Evolutionary conservation across 2,888 invertebrate species (phyloP).

Genomic region (Caradrina clavipalpis): DNA sequence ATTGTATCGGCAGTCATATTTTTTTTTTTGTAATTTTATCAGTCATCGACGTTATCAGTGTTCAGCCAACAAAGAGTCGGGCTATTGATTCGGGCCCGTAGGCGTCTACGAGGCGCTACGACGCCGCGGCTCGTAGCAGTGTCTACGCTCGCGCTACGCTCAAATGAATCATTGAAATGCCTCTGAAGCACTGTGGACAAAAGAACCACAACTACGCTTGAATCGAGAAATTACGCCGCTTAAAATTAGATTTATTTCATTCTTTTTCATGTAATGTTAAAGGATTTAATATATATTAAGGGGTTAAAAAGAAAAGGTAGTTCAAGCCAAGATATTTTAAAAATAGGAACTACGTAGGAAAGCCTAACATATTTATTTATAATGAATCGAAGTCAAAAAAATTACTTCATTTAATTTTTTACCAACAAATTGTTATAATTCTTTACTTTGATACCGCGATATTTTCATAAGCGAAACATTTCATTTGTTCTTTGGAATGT

Average conservation of each 20-base stretch:
- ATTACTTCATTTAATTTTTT: too few relatives aligned
- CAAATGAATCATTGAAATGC: conserved; percentile 6
- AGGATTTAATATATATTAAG: background rate
- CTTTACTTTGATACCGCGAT: too few relatives aligned
- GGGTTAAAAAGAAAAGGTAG: too few relatives aligned
- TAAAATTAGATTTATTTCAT: background rate
- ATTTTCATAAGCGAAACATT: too few relatives aligned
- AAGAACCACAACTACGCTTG: background rate
- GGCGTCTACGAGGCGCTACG: conserved; percentile 52
- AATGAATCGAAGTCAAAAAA: too few relatives aligned
- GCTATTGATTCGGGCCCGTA: conserved; percentile 59
- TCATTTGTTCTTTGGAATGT: too few relatives aligned
- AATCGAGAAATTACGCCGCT: background rate
- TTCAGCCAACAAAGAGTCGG: conserved; percentile 28
- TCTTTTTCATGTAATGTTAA: background rate
- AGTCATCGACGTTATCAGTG: conserved; percentile 24
- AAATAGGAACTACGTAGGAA: too few relatives aligned
- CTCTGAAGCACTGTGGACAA: background rate
- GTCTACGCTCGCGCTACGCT: conserved; percentile 23
- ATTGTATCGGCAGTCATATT: background rate
- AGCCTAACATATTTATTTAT: too few relatives aligned
- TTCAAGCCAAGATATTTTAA: too few relatives aligned
- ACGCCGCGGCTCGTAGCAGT: conserved; percentile 34
- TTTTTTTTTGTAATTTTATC: conserved; percentile 28
- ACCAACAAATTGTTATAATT: too few relatives aligned